phyloP scores from a whole-genome alignment of 2,113 vertebrate species.

The Pelmatolapia mariae region DNA sequence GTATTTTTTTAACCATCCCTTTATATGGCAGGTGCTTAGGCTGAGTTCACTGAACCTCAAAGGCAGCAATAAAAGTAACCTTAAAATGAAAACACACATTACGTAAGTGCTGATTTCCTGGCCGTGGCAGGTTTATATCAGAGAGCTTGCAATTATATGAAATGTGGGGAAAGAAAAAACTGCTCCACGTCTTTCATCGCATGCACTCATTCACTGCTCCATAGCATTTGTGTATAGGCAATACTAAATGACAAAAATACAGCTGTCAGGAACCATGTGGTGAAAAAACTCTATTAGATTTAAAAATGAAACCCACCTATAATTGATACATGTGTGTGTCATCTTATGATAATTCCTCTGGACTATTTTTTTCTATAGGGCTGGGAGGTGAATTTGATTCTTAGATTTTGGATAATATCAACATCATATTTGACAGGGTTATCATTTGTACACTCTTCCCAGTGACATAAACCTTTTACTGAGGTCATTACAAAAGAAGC shows the following conservation, averaged over 20 bases:
- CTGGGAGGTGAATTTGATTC: background rate
- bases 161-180: background rate
- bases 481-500: conserved; percentile 19
- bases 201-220: background rate
- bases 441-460: background rate
- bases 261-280: background rate
- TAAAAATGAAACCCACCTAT: background rate
- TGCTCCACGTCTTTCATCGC: conserved; percentile 1
- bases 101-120: conserved; percentile 30
- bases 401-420: background rate
- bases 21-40: conserved; percentile 51
- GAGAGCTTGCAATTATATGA: conserved; percentile 1
- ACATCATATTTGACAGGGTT: background rate
- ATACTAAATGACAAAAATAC: background rate
- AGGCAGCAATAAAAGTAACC: conserved; percentile 36
- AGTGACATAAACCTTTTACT: background rate
- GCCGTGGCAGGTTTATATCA: conserved; percentile 20
- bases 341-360: background rate
- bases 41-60: conserved; percentile 52
- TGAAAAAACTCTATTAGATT: background rate
- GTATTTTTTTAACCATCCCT: conserved; percentile 20
- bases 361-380: background rate
- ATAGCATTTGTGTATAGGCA: background rate
- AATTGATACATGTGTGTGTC: background rate
- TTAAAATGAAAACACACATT: conserved; percentile 18